Percentiles rank a stretch among this genome's conserved stretches.
These are phyloP conservation scores for Leptogaster cylindrica DNA, from an alignment of 2,888 invertebrate species.

Conservation along the genomic window DNA sequence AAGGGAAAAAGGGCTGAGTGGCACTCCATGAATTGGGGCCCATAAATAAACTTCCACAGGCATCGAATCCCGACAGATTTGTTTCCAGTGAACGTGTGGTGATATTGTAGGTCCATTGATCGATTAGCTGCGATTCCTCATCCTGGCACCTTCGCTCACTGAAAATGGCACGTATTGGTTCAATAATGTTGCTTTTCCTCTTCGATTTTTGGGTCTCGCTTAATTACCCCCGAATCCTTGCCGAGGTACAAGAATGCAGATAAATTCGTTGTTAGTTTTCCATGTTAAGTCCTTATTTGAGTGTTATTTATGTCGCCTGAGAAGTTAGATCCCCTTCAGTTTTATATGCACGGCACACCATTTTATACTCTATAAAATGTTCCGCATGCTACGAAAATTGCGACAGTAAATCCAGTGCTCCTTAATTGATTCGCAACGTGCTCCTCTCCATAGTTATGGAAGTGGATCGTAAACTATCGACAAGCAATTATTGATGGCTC, in stretches of 20 bases:
- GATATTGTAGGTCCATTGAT: background rate
- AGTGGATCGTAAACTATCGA: slow-evolving; percentile 9
- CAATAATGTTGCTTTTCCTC: background rate
- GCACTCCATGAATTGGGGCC: background rate
- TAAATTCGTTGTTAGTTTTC: slow-evolving; percentile 21
- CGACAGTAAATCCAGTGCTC: background rate
- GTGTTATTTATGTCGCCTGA: slow-evolving; percentile 14
- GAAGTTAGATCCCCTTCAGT: background rate
- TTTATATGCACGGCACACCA: background rate
- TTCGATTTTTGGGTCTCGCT: background rate
- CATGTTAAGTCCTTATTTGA: slow-evolving; percentile 23
- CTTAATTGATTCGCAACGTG: slow-evolving; percentile 8
- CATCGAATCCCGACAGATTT: background rate
- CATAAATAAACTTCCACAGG: slow-evolving; percentile 9
- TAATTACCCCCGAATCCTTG: slow-evolving; percentile 18
- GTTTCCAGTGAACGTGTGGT: background rate
- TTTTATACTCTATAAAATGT: slow-evolving; percentile 7
- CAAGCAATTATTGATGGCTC: slow-evolving; percentile 15
- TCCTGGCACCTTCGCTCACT: background rate
- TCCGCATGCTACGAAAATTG: background rate
- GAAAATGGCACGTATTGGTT: background rate
- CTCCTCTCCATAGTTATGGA: background rate
- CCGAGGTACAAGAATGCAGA: slow-evolving; percentile 17
- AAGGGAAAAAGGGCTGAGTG: background rate
- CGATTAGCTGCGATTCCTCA: slow-evolving; percentile 3